Evolutionary conservation across 2,113 vertebrate genomes (phyloP), one percentile per base, ranked within the genome.

Genomic region (Anser cygnoides): DNA sequence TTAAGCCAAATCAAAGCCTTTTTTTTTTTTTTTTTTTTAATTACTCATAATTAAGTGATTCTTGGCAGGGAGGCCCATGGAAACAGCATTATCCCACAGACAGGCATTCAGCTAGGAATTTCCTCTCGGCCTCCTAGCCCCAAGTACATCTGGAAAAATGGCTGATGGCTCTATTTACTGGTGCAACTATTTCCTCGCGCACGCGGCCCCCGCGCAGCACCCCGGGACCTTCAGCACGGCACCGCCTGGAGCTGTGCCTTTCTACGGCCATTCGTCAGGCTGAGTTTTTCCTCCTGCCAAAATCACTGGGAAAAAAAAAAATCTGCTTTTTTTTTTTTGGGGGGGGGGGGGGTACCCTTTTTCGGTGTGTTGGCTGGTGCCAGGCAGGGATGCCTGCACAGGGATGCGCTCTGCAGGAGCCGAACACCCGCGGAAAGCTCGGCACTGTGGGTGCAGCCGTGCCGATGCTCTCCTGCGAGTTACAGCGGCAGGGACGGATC

Each of bases 81-180:
- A 95, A 96, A 95, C 50, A 71, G 68, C 2, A 0, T 84, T 96
- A 94, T 95, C 90, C 92, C 82, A 88, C 93, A 67, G 72, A 12
- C 46, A 77, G 92, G 87, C 91, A 94, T 95, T 85, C 95, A 95
- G 92, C 79, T 86, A 94, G 82, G 87, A 95, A 95, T 96, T 96
- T 96, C 95, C 94, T 93, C 87, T 96, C 49, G 35, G 54, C 62
- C 74, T 92, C 62, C 65, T 54, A 50, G 77, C 67, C 87, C 82
- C 37, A 77, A 85, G 90, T 25, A 12, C 87, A 89, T 70, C 93
- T 89, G 91, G 91, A 76, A 91, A 92, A 87, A 76, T 0, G 2
- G 37, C 14, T 4, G 33, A 87, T 85, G 39, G 3, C 67, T 95
- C 84, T 83, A 72, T 90, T 90, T 90, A 83, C 83, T 59, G 8